Evolutionary conservation across 2,797 vertebrate genomes (phyloP), one percentile per base, ranked within the genome.

Genomic region (Selene dorsalis): DNA sequence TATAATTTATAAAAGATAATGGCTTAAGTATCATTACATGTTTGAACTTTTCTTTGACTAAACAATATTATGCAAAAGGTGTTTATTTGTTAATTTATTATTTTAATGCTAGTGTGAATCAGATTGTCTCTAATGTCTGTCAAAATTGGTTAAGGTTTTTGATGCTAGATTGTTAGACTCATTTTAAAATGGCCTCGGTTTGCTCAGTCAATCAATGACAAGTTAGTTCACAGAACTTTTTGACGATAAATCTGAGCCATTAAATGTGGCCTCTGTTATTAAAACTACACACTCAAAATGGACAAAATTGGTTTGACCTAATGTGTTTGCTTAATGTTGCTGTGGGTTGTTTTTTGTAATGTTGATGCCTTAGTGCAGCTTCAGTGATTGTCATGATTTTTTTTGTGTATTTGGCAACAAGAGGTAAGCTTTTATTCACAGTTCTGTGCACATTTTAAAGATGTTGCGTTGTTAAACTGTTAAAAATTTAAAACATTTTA

Each of bases 301-400:
- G 22, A 57, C 6, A 55, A 30, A 11, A 16, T 4, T 58, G 13
- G 32, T 48, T 58, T 48, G 6, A 39, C 32, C 10, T 22, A 32
- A 38, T 52, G 30, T 71, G 26, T 75, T 80, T 65, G 30, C 22
- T 58, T 48, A 24, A 75, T 66, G 6, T 17, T 72, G 28, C 43
- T n/a, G 60, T 80, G 17, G 11, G 17, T 53, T 74, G 32, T 60
- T 67, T 9, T 67, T 24, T 74, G 67, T 83, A 52, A 48, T 39
- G 24, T 47, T 45, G 18, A 17, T 58, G 50, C 75, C 13, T 38
- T 39, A 48, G 68, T 3, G 6, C 1, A 4, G 28, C 35, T 35
- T 22, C 22, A 35, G n/a, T 76, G 26, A 56, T 57, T 13, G 10
- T 62, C 12, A 13, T 55, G 0, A 39, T 39, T 48, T 57, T 16